These are phyloP conservation scores for Galago senegalensis DNA, from an alignment of 2,797 vertebrate genomes.

Conservation along the genomic window DNA sequence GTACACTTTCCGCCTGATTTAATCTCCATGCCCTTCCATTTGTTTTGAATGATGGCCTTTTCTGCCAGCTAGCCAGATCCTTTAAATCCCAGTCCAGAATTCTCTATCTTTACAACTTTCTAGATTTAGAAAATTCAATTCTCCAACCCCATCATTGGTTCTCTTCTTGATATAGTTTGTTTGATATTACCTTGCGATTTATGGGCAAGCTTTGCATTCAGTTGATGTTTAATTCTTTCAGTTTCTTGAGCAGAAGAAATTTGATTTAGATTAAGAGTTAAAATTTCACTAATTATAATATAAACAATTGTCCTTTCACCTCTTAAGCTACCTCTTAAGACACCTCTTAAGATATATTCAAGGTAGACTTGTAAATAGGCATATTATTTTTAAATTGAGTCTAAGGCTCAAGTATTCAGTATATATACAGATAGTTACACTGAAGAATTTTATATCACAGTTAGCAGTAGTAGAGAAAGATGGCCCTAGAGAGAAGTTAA, in stretches of 20 bases:
- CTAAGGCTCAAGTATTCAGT: slow-evolving; percentile 30
- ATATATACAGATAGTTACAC: background rate
- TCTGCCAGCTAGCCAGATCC: background rate
- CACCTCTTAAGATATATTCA: slow-evolving; percentile 1
- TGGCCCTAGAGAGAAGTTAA: slow-evolving; percentile 5
- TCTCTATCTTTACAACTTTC: background rate
- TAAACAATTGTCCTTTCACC: slow-evolving; percentile 54
- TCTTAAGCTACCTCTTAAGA: background rate
- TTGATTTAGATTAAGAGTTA: slow-evolving; percentile 30
- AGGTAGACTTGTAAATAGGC: slow-evolving; percentile 23
- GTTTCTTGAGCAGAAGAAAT: slow-evolving; percentile 1
- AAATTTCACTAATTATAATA: slow-evolving; percentile 8
- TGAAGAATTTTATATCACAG: background rate
- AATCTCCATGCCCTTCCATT: background rate
- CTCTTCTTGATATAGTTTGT: background rate
- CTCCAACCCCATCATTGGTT: slow-evolving; percentile 34
- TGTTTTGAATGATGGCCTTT: background rate
- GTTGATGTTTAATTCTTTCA: background rate
- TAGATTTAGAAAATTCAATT: slow-evolving; percentile 39
- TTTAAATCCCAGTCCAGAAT: slow-evolving; percentile 17
- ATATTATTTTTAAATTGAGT: slow-evolving; percentile 26
- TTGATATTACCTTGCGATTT: slow-evolving; percentile 34
- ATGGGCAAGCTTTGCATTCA: slow-evolving; percentile 20
- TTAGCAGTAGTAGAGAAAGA: slow-evolving; percentile 11
- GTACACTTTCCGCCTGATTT: background rate